Percentiles rank a stretch among this genome's conserved stretches.
These are phyloP conservation scores for Tragelaphus oryx DNA, from an alignment of 2,797 vertebrate genomes.

Conservation along the genomic window DNA sequence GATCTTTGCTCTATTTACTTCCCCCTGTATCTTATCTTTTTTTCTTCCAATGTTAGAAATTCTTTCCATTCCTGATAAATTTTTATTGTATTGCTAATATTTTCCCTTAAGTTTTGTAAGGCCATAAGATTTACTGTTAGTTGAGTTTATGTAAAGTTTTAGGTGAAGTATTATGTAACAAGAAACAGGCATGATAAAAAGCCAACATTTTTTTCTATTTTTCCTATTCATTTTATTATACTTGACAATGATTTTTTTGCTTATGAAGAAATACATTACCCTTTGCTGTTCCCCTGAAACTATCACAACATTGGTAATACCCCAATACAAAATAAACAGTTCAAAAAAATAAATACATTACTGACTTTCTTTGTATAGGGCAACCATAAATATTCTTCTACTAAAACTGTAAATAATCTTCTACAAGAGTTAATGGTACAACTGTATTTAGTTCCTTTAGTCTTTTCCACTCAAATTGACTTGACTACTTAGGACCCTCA, in stretches of 20 bases:
- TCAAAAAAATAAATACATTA: not conserved
- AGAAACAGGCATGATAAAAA: not conserved
- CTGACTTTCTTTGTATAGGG: not conserved
- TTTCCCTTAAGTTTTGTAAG: not conserved
- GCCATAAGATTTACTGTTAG: not conserved
- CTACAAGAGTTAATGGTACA: not conserved
- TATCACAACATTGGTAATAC: not conserved
- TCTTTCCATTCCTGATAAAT: slow-evolving; percentile 13
- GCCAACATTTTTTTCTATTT: not conserved
- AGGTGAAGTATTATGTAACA: not conserved
- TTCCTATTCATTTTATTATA: slow-evolving; percentile 32
- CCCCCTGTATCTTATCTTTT: not conserved
- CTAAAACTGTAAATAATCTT: not conserved
- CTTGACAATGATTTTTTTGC: not conserved
- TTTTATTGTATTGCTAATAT: slow-evolving; percentile 22
- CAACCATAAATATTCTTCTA: not conserved
- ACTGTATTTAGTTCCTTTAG: slow-evolving; percentile 1
- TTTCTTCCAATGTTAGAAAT: slow-evolving; percentile 33
- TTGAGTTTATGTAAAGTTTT: slow-evolving; percentile 29
- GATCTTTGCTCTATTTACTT: slow-evolving; percentile 12
- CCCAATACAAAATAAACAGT: not conserved
- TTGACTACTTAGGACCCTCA: not conserved
- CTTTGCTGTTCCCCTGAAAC: not conserved
- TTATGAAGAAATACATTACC: slow-evolving; percentile 13
- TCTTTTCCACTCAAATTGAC: not conserved